Percentiles rank a stretch among this genome's conserved stretches.
These are phyloP conservation scores for Sorex maritimensis DNA, from an alignment of 2,797 vertebrate genomes.

Conservation along the genomic window DNA sequence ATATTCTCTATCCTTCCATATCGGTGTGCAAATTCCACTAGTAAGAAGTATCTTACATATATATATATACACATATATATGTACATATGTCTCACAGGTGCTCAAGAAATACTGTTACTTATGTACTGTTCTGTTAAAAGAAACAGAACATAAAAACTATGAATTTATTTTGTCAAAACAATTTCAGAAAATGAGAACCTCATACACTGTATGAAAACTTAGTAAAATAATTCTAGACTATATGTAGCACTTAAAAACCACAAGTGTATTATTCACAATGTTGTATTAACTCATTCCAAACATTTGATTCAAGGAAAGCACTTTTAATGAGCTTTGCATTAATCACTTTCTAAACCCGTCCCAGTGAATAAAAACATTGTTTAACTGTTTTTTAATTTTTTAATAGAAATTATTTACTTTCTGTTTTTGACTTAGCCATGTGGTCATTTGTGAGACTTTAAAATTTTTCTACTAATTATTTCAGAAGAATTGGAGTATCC, in stretches of 20 bases:
- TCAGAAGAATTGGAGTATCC: constrained; percentile 27
- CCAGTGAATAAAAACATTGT: constrained; percentile 53
- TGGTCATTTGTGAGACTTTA: not conserved
- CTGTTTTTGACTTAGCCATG: constrained; percentile 45
- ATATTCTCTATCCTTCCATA: not conserved
- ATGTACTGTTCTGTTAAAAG: not conserved
- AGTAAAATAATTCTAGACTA: constrained; percentile 8
- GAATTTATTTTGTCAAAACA: not conserved
- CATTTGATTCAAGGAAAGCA: constrained; percentile 66
- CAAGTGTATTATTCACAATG: not conserved
- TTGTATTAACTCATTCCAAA: constrained; percentile 60
- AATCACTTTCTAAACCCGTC: constrained; percentile 56
- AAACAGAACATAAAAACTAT: not conserved
- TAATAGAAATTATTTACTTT: constrained; percentile 63
- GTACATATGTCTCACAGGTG: not conserved
- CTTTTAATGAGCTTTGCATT: constrained; percentile 55
- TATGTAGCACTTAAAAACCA: not conserved
- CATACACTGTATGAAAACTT: not conserved
- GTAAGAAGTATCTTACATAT: not conserved
- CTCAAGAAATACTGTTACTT: not conserved
- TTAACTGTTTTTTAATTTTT: constrained; percentile 62
- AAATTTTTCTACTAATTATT: constrained; percentile 22
- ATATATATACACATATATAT: no score
- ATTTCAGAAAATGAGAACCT: not conserved
- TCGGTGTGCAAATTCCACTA: not conserved